A percentile compares a stretch with the other conserved stretches of the same genome.
Conservation (phyloP, 1,140 invertebrate genomes). For the Brachionus plicatilis region DNA sequence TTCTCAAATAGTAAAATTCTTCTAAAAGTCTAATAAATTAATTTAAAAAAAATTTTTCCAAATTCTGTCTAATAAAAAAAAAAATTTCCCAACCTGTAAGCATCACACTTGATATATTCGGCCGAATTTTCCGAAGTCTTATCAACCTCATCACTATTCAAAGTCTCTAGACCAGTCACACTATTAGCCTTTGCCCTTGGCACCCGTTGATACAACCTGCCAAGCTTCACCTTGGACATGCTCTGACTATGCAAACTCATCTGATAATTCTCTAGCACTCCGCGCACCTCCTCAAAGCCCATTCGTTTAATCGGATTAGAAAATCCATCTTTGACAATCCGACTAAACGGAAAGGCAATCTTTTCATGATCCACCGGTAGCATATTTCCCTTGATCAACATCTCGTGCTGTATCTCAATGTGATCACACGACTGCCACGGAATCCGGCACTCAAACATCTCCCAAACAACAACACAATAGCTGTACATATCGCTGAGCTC, state of each 20-base stretch:
- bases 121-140: background rate
- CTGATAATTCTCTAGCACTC: background rate
- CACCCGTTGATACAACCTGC: background rate
- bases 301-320: conserved; percentile 30
- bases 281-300: conserved; percentile 20
- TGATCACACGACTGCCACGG: background rate
- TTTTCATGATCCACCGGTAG: conserved; percentile 20
- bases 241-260: background rate
- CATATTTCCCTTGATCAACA: background rate
- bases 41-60: no score
- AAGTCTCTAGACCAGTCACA: background rate
- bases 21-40: no score
- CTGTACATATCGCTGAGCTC: conserved; percentile 55
- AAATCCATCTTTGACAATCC: conserved; percentile 36
- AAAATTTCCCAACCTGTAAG: background rate
- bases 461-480: conserved; percentile 56
- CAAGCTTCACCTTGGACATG: background rate
- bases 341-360: conserved; percentile 28
- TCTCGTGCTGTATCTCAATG: conserved; percentile 22
- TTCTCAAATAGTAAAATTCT: no score
- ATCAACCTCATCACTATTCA: conserved; percentile 1
- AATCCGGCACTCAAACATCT: conserved; percentile 49
- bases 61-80: background rate
- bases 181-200: background rate
- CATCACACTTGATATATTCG: background rate